Evolutionary conservation across 92 coral and sea anemone species (phyloP).

Genomic region (Epizoanthus ramosus): DNA sequence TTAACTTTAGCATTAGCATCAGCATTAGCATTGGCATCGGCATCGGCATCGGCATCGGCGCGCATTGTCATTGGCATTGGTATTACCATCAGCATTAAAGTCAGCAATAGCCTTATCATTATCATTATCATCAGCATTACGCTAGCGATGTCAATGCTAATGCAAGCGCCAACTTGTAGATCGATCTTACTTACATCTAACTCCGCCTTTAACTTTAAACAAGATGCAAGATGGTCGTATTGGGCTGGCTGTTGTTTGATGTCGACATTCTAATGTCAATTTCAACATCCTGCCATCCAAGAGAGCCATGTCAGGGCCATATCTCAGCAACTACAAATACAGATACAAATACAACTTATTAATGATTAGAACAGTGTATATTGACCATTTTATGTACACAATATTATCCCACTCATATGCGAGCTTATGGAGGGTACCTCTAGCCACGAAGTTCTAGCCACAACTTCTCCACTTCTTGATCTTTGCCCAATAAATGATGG

Average conservation of each 20-base stretch:
- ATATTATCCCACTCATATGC: too few species aligned
- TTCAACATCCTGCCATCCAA: slow-evolving; percentile 12
- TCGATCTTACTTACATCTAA: slow-evolving; percentile 10
- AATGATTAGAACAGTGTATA: neutral
- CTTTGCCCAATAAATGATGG: too few species aligned
- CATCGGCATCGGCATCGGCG: too few species aligned
- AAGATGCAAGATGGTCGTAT: slow-evolving; percentile 11
- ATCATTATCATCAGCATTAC: too few species aligned
- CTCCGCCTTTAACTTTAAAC: slow-evolving; percentile 27
- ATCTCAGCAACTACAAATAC: neutral
- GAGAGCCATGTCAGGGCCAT: neutral
- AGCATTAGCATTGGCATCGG: too few species aligned
- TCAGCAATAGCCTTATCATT: too few species aligned
- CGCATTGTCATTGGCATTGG: too few species aligned
- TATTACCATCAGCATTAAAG: too few species aligned
- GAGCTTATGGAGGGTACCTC: too few species aligned
- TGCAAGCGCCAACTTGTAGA: neutral
- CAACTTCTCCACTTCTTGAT: too few species aligned
- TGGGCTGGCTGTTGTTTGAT: neutral
- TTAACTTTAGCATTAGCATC: too few species aligned
- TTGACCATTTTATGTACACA: neutral
- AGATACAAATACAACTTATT: neutral
- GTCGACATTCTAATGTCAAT: slow-evolving; percentile 17
- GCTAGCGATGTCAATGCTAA: neutral
- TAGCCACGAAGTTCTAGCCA: too few species aligned